Evolutionary conservation across 2,888 invertebrate species (phyloP).

Genomic region (Conomelus anceps): DNA sequence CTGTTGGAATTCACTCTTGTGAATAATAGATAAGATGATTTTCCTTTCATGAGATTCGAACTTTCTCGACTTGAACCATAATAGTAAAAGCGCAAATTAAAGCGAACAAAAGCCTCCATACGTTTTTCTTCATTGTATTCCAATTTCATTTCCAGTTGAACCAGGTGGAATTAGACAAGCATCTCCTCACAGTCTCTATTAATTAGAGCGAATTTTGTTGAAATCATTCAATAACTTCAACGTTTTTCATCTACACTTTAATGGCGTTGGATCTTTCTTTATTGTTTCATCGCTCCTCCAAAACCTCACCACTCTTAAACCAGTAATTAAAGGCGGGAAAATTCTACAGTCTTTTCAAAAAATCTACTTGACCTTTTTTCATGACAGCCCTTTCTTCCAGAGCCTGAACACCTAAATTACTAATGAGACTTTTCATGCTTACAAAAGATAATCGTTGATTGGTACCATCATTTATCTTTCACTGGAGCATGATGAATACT

Average conservation of each 20-base stretch:
- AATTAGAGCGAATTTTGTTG: background rate
- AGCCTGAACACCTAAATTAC: background rate
- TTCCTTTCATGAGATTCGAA: background rate
- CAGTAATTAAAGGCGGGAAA: background rate
- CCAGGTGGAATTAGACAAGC: background rate
- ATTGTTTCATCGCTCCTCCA: background rate
- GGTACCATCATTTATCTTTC: background rate
- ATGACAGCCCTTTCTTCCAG: background rate
- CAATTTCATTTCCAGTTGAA: background rate
- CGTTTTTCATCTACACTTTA: background rate
- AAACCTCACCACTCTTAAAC: background rate
- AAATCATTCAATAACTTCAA: background rate
- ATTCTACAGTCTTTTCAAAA: background rate
- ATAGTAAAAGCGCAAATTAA: background rate
- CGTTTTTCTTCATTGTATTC: background rate
- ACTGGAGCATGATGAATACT: background rate
- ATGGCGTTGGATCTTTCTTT: background rate
- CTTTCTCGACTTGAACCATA: background rate
- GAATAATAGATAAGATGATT: background rate
- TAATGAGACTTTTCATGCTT: background rate
- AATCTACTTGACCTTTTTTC: background rate
- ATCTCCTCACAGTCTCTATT: background rate
- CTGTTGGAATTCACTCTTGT: background rate
- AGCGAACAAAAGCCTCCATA: background rate
- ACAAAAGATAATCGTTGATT: background rate